A percentile compares a stretch with the other conserved stretches of the same genome.
These are phyloP conservation scores for Pseudomyrmex dendroicus DNA, from an alignment of 1,140 invertebrate species.

Conservation along the genomic window DNA sequence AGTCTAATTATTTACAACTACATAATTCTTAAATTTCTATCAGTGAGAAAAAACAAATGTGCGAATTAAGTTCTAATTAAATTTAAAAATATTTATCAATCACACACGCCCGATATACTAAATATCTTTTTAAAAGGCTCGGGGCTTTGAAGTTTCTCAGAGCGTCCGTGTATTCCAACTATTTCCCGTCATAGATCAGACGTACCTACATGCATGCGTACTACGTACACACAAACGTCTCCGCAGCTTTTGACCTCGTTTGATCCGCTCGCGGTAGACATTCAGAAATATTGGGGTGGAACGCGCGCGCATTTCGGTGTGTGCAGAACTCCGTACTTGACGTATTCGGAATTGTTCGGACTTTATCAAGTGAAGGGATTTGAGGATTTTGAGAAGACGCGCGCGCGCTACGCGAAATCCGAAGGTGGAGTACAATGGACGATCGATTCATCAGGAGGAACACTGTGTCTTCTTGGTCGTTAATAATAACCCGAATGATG, in stretches of 20 bases:
- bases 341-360: conserved; percentile 51
- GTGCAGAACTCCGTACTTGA: conserved; percentile 33
- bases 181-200: background rate
- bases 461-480: conserved; percentile 12
- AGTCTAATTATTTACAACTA: too few species aligned
- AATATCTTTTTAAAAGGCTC: background rate
- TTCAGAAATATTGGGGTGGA: conserved; percentile 55
- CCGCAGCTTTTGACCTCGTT: conserved; percentile 37
- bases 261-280: conserved; percentile 24
- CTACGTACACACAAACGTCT: background rate
- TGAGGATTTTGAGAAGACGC: conserved; percentile 47
- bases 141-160: background rate
- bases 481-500: conserved; percentile 32
- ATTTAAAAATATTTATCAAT: background rate
- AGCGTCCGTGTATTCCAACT: background rate
- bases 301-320: conserved; percentile 53
- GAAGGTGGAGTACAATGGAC: background rate
- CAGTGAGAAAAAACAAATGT: too few species aligned
- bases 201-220: conserved; percentile 10
- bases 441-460: conserved; percentile 60
- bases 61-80: background rate
- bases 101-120: too few species aligned
- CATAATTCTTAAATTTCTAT: too few species aligned
- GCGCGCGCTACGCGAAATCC: conserved; percentile 17
- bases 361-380: conserved; percentile 34